Conservation (phyloP, 2,888 invertebrate genomes). For the Microplitis deprimator region DNA sequence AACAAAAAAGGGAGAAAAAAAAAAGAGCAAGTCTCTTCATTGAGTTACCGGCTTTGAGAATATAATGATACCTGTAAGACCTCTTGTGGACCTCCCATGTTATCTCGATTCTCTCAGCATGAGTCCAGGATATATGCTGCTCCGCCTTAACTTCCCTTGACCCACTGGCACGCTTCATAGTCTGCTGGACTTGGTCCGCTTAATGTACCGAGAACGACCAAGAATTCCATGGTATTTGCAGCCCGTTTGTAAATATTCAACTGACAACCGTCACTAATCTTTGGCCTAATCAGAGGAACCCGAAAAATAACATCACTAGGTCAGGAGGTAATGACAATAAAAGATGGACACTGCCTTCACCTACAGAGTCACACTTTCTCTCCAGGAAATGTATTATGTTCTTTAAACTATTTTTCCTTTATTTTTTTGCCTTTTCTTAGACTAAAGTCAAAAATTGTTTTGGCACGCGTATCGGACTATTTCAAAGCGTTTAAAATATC, state of each 20-base stretch:
- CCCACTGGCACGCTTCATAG: constrained; percentile 49
- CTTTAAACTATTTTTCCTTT: constrained; percentile 25
- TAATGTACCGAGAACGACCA: background rate
- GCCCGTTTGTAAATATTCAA: constrained; percentile 27
- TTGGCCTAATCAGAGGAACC: background rate
- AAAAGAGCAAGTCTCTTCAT: constrained; percentile 30
- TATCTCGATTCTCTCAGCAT: constrained; percentile 32
- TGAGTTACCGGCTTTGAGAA: constrained; percentile 11
- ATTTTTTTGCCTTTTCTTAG: background rate
- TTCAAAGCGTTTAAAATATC: background rate
- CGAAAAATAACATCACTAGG: constrained; percentile 44
- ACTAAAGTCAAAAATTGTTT: constrained; percentile 12
- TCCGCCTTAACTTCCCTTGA: constrained; percentile 40
- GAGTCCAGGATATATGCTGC: constrained; percentile 3
- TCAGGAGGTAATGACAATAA: constrained; percentile 45
- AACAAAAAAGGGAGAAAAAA: constrained; percentile 1
- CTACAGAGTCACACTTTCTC: constrained; percentile 43
- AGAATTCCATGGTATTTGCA: constrained; percentile 12
- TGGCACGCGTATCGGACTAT: constrained; percentile 23
- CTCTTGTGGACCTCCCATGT: constrained; percentile 16
- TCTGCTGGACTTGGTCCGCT: background rate
- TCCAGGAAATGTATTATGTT: constrained; percentile 20
- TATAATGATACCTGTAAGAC: constrained; percentile 30
- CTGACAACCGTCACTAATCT: constrained; percentile 34
- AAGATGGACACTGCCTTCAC: constrained; percentile 22